Conservation (phyloP, 2,797 vertebrate genomes). For the Myotis pilosus region DNA sequence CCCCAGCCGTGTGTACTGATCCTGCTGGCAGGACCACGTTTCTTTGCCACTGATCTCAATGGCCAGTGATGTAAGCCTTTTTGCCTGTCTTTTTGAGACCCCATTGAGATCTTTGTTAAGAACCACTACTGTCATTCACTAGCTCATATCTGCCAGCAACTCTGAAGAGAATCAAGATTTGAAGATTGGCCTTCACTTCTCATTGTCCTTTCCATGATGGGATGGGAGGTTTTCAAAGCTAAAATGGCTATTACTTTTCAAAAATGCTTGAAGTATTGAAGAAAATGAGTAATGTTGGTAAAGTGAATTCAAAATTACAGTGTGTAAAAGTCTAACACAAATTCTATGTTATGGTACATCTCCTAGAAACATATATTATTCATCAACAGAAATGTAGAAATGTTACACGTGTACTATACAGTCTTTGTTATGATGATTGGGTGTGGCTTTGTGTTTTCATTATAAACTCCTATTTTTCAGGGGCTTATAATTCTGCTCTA, state of each 20-base stretch:
- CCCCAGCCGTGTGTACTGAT: slow-evolving; percentile 74
- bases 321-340: slow-evolving; percentile 63
- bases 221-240: slow-evolving; percentile 60
- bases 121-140: slow-evolving; percentile 82
- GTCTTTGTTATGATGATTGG: slow-evolving; percentile 77
- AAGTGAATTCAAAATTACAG: slow-evolving; percentile 74
- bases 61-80: slow-evolving; percentile 74
- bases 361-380: slow-evolving; percentile 64
- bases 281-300: slow-evolving; percentile 74
- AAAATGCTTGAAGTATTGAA: slow-evolving; percentile 73
- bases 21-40: slow-evolving; percentile 87
- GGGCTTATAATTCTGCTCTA: slow-evolving; percentile 80
- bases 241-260: neutral
- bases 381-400: slow-evolving; percentile 69
- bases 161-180: slow-evolving; percentile 77
- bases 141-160: slow-evolving; percentile 79
- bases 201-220: slow-evolving; percentile 38
- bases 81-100: slow-evolving; percentile 68
- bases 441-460: slow-evolving; percentile 78
- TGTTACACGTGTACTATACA: slow-evolving; percentile 69
- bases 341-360: slow-evolving; percentile 65
- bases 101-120: slow-evolving; percentile 74
- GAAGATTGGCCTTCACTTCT: slow-evolving; percentile 71
- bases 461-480: slow-evolving; percentile 80
- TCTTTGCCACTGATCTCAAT: slow-evolving; percentile 80